These are phyloP conservation scores for Drosophila eugracilis DNA, from an alignment of 1,140 invertebrate genomes.

Conservation along the genomic window DNA sequence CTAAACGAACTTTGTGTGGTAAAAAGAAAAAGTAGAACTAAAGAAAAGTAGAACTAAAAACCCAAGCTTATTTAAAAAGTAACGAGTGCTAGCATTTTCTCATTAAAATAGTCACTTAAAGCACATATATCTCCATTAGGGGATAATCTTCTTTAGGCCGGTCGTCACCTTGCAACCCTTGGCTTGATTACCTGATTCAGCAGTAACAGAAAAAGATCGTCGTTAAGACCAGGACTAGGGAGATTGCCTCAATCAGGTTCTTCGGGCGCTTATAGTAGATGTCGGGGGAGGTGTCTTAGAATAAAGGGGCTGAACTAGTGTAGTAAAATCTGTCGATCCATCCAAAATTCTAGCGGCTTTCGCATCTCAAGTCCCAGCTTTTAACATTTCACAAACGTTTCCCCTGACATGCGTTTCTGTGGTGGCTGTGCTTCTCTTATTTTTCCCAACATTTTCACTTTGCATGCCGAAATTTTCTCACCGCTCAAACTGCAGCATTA, in stretches of 20 bases:
- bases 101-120: too few species aligned
- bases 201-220: neutral
- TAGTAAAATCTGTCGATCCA: neutral
- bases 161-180: neutral
- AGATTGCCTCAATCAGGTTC: neutral
- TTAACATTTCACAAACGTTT: neutral
- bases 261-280: neutral
- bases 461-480: conserved; percentile 30
- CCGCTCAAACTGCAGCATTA: conserved; percentile 42
- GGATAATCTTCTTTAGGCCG: neutral
- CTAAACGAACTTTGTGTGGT: too few species aligned
- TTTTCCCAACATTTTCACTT: conserved; percentile 66
- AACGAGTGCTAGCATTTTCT: too few species aligned
- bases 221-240: neutral
- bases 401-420: conserved; percentile 16
- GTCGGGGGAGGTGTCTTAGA: neutral
- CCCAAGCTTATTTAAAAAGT: too few species aligned
- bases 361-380: neutral
- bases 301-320: neutral
- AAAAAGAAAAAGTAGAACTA: too few species aligned
- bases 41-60: too few species aligned
- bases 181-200: neutral
- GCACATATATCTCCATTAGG: too few species aligned
- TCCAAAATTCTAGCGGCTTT: neutral
- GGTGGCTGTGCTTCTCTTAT: conserved; percentile 3